phyloP scores from a whole-genome alignment of 1,140 invertebrate species.

The Bombus fervidus region DNA sequence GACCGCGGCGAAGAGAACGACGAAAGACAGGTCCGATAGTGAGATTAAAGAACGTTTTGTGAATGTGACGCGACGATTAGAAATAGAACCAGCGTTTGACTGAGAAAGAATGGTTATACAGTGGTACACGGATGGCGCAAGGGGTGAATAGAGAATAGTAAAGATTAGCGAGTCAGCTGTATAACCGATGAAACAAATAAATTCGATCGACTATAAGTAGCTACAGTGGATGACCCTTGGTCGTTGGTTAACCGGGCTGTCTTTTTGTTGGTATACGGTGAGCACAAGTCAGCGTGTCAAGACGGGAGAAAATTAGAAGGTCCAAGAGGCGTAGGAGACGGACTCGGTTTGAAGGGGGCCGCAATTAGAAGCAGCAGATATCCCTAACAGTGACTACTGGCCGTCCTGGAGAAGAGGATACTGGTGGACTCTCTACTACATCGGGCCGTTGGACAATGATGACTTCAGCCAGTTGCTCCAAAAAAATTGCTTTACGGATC shows the following conservation, averaged over 20 bases:
- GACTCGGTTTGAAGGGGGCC: background rate
- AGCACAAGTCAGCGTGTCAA: slow-evolving; percentile 41
- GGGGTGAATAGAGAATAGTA: background rate
- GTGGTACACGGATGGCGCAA: background rate
- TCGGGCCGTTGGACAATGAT: slow-evolving; percentile 81
- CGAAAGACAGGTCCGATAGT: slow-evolving; percentile 17
- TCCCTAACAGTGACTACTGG: slow-evolving; percentile 57
- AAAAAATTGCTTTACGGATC: slow-evolving; percentile 85
- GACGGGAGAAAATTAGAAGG: slow-evolving; percentile 19
- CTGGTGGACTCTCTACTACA: slow-evolving; percentile 61
- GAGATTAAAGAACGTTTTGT: slow-evolving; percentile 13
- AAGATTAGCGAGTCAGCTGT: slow-evolving; percentile 27
- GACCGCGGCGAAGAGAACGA: slow-evolving; percentile 3
- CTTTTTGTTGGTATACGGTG: background rate
- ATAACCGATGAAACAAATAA: background rate
- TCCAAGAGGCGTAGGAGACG: background rate
- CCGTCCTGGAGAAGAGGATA: slow-evolving; percentile 54
- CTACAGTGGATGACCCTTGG: background rate
- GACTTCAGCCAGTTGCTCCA: slow-evolving; percentile 86
- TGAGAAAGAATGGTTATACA: background rate
- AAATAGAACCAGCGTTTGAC: background rate
- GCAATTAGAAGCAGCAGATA: slow-evolving; percentile 34
- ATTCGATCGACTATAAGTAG: slow-evolving; percentile 15
- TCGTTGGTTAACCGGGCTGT: slow-evolving; percentile 30
- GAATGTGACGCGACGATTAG: background rate